These are phyloP conservation scores for Pseudococcus viburni DNA, from an alignment of 2,888 invertebrate species.

Conservation along the genomic window DNA sequence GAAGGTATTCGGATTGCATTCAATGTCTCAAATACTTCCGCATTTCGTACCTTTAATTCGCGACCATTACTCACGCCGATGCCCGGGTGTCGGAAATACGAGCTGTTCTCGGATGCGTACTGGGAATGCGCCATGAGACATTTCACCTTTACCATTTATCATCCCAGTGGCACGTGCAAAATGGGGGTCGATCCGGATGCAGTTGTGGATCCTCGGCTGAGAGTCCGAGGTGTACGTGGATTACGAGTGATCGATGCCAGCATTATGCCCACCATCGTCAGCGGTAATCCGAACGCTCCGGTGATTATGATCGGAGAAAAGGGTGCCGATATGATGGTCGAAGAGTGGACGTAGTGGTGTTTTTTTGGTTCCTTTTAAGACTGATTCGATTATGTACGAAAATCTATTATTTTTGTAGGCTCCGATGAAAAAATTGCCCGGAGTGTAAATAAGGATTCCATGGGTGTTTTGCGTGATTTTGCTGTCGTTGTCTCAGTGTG, in stretches of 20 bases:
- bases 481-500: too few species aligned
- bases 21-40: conserved; percentile 83
- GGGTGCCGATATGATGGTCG: conserved; percentile 89
- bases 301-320: conserved; percentile 93
- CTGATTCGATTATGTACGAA: not conserved
- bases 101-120: conserved; percentile 77
- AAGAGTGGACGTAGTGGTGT: conserved; percentile 75
- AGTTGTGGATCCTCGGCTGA: conserved; percentile 84
- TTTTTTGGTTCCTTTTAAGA: conserved; percentile 41
- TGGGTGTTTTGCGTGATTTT: not conserved
- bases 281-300: conserved; percentile 92
- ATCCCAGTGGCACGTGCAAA: conserved; percentile 87
- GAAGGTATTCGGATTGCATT: conserved; percentile 90
- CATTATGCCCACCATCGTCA: conserved; percentile 90
- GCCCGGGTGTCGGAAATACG: conserved; percentile 85
- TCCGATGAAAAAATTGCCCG: not conserved
- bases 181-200: conserved; percentile 87
- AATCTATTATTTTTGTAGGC: not conserved
- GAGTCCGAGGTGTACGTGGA: conserved; percentile 84
- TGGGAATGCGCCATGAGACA: conserved; percentile 90
- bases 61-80: conserved; percentile 84
- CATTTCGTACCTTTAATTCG: conserved; percentile 86
- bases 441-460: not conserved
- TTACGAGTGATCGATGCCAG: conserved; percentile 87
- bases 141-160: conserved; percentile 86